A percentile compares a stretch with the other conserved stretches of the same genome.
Evolutionary conservation across 2,113 vertebrate species (phyloP).

Genomic region (Podarcis cretensis): DNA sequence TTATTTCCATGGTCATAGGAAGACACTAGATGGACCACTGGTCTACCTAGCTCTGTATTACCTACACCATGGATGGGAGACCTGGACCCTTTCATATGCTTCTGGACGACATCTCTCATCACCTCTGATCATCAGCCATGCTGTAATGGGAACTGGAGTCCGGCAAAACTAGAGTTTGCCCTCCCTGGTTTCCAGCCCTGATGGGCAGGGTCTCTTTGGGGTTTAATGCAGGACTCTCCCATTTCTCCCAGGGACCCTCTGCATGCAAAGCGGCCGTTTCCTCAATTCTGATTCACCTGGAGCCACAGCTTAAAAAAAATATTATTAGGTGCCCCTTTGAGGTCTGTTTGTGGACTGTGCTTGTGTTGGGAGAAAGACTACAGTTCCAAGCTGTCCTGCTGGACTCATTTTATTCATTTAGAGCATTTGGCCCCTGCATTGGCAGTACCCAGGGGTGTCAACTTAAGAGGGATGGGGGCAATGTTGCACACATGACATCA

Average conservation of each 20-base stretch:
- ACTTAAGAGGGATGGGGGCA: too few relatives aligned
- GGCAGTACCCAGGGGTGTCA: neutral
- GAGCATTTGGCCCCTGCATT: neutral
- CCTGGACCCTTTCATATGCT: neutral
- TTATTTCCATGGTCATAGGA: neutral
- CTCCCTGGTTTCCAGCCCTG: neutral
- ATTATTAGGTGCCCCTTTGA: too few relatives aligned
- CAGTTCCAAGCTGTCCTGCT: neutral
- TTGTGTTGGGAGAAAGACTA: too few relatives aligned
- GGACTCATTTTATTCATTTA: too few relatives aligned
- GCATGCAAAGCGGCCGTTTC: too few relatives aligned
- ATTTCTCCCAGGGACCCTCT: too few relatives aligned
- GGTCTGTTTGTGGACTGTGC: too few relatives aligned
- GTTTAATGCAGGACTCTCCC: too few relatives aligned
- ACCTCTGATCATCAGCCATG: neutral
- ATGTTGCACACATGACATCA: too few relatives aligned
- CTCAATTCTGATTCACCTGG: too few relatives aligned
- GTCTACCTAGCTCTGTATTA: neutral
- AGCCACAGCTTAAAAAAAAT: too few relatives aligned
- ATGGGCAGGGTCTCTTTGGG: too few relatives aligned
- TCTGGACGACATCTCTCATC: neutral
- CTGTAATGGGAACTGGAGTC: neutral
- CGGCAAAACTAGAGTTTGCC: neutral
- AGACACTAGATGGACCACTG: neutral
- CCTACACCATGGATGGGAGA: neutral